Evolutionary conservation across 2,797 vertebrate genomes (phyloP).

Genomic region (Enteromius paludinosus): DNA sequence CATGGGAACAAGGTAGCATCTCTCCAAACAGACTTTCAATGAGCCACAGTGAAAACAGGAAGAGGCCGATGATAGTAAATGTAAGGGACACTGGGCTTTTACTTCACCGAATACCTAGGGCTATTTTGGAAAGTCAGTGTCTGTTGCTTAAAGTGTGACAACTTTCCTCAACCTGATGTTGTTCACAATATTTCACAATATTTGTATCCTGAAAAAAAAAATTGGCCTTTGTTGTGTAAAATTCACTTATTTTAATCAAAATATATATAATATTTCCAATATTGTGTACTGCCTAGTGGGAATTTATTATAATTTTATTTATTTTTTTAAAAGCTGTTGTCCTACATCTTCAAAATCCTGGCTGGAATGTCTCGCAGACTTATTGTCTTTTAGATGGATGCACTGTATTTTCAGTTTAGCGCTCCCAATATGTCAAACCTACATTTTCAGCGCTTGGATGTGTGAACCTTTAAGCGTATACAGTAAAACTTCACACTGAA

Average conservation of each 20-base stretch:
- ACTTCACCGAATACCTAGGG: background rate
- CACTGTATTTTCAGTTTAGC: background rate
- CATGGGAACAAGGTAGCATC: constrained; percentile 38
- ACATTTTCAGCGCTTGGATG: constrained; percentile 6
- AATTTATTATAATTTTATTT: background rate
- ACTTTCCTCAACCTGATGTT: background rate
- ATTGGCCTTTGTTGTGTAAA: background rate
- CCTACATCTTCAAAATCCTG: background rate
- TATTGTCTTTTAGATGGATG: background rate
- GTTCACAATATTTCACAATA: too few species aligned
- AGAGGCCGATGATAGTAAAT: constrained; percentile 15
- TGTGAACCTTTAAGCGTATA: background rate
- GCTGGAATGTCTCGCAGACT: background rate
- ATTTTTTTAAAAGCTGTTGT: background rate
- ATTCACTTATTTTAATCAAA: background rate
- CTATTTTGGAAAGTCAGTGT: background rate
- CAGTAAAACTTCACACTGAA: background rate
- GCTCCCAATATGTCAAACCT: constrained; percentile 17
- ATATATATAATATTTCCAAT: background rate
- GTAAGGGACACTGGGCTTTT: constrained; percentile 9
- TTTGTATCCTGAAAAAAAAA: background rate
- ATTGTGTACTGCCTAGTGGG: background rate
- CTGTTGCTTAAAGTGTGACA: background rate
- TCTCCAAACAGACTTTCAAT: constrained; percentile 49
- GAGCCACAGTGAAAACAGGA: constrained; percentile 27